These are phyloP conservation scores for Drosophila azteca DNA, from an alignment of 1,140 invertebrate species.

Conservation along the genomic window DNA sequence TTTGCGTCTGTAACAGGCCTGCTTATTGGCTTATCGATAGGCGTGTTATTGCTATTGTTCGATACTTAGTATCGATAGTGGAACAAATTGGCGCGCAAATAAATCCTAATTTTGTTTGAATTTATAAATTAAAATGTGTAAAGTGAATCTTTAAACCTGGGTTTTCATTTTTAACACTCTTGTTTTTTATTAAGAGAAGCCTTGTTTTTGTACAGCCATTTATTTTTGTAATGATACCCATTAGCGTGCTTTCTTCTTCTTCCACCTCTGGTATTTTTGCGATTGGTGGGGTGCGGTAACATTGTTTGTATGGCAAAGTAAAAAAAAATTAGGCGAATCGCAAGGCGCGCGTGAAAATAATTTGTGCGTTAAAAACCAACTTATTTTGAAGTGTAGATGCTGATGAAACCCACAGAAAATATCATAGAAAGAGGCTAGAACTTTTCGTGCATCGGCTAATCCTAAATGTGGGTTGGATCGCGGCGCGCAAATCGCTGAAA, in stretches of 20 bases:
- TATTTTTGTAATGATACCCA: too few relatives aligned
- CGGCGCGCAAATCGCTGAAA: slow-evolving; percentile 23
- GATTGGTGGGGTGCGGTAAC: slow-evolving; percentile 9
- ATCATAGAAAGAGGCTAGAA: slow-evolving; percentile 12
- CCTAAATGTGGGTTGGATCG: slow-evolving; percentile 31
- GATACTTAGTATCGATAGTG: slow-evolving; percentile 36
- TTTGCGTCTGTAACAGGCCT: slow-evolving; percentile 38
- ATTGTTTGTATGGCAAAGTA: slow-evolving; percentile 7
- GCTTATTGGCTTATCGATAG: background rate
- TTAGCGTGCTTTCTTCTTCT: background rate
- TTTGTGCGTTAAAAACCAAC: slow-evolving; percentile 21
- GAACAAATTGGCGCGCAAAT: too few relatives aligned
- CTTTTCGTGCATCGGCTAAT: slow-evolving; percentile 9
- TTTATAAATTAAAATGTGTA: too few relatives aligned
- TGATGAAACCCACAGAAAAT: slow-evolving; percentile 17
- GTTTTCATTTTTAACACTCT: background rate
- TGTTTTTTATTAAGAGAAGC: background rate
- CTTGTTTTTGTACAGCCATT: too few relatives aligned
- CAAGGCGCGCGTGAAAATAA: slow-evolving; percentile 66
- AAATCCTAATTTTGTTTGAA: too few relatives aligned
- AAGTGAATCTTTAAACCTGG: too few relatives aligned
- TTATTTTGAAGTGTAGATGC: slow-evolving; percentile 16
- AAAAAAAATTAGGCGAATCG: slow-evolving; percentile 35
- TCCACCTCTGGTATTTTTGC: slow-evolving; percentile 12
- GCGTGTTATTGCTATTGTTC: slow-evolving; percentile 28